Evolutionary conservation across 2,113 vertebrate species (phyloP).

Genomic region (Trichomycterus rosablanca): DNA sequence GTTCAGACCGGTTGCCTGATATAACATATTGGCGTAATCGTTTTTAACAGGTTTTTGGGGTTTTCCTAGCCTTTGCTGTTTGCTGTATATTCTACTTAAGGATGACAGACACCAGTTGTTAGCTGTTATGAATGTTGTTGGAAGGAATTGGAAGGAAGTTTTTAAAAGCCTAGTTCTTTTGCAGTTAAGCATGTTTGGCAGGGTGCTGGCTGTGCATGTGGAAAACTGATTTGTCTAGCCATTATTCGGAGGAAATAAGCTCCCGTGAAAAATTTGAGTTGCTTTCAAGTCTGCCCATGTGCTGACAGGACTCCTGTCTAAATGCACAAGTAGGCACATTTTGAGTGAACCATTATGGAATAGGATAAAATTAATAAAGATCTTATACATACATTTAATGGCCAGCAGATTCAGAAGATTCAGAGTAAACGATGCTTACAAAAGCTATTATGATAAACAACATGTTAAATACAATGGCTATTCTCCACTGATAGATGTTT

Average conservation of each 20-base stretch:
- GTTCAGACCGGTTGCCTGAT: constrained; percentile 2
- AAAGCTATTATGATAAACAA: too few relatives aligned
- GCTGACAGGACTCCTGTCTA: not conserved
- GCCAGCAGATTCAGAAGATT: too few relatives aligned
- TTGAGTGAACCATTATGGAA: constrained; percentile 2
- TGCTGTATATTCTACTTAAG: not conserved
- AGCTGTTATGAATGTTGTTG: constrained; percentile 5
- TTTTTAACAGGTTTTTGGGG: too few relatives aligned
- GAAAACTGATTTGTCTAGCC: not conserved
- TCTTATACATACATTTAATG: too few relatives aligned
- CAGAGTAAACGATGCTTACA: too few relatives aligned
- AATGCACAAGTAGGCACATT: not conserved
- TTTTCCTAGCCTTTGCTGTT: too few relatives aligned
- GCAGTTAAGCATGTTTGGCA: not conserved
- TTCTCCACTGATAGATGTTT: too few relatives aligned
- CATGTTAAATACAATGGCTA: too few relatives aligned
- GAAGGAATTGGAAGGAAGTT: too few relatives aligned
- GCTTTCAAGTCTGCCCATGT: not conserved
- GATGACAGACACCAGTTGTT: not conserved
- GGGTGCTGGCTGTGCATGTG: not conserved
- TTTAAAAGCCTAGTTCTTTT: too few relatives aligned
- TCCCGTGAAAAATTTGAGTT: not conserved
- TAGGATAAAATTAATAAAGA: too few relatives aligned
- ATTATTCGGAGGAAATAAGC: not conserved
- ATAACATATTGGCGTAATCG: not conserved